Evolutionary conservation across 1,140 invertebrate genomes (phyloP).

Genomic region (Aphis craccivora): DNA sequence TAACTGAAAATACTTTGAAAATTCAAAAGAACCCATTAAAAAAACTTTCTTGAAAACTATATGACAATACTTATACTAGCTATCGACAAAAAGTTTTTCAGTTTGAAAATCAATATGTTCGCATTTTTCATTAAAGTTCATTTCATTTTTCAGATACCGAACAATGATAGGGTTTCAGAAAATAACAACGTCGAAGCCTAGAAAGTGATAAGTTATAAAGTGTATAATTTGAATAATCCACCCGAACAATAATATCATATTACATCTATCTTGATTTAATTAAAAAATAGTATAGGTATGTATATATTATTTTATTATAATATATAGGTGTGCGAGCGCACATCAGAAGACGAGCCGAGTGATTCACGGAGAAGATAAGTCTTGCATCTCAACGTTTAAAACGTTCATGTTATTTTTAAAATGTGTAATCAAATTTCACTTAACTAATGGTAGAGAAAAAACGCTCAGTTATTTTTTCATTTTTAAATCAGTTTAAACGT

Average conservation of each 20-base stretch:
- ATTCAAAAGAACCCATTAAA: background rate
- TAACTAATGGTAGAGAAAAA: background rate
- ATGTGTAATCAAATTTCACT: background rate
- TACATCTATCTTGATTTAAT: conserved; percentile 28
- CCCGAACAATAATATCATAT: conserved; percentile 23
- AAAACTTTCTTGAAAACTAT: conserved; percentile 24
- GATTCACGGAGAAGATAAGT: background rate
- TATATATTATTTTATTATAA: background rate
- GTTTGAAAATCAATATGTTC: conserved; percentile 24
- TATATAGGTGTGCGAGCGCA: background rate
- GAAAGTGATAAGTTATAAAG: conserved; percentile 43
- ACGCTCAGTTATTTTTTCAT: background rate
- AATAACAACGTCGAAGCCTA: background rate
- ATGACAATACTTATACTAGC: background rate
- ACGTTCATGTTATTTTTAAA: background rate
- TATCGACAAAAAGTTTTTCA: background rate
- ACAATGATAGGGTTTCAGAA: conserved; percentile 15
- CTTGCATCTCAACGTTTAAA: background rate
- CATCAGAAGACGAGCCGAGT: background rate
- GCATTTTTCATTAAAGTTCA: conserved; percentile 25
- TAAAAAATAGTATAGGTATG: background rate
- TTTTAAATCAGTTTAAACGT: background rate
- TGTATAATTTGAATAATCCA: conserved; percentile 40
- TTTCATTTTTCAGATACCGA: background rate
- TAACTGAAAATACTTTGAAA: background rate